These are phyloP conservation scores for Melanaphis sacchari DNA, from an alignment of 1,140 invertebrate genomes.

Conservation along the genomic window DNA sequence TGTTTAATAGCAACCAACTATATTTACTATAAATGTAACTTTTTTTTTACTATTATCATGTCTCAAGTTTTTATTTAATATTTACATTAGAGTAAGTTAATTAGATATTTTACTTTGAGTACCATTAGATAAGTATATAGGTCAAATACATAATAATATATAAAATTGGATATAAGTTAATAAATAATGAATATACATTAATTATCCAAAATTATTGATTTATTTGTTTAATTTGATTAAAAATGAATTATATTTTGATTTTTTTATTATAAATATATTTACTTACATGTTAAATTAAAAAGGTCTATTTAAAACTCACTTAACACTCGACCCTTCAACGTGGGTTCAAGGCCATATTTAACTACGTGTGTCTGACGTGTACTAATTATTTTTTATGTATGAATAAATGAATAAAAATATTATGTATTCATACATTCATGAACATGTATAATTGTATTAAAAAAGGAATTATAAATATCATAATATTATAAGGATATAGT, in stretches of 20 bases:
- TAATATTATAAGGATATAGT: not conserved
- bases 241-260: not conserved
- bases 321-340: not conserved
- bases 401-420: not conserved
- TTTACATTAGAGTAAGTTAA: not conserved
- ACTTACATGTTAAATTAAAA: not conserved
- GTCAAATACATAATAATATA: not conserved
- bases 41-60: no score
- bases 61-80: not conserved
- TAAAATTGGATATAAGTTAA: no score
- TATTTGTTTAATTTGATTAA: not conserved
- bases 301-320: not conserved
- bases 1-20: no score
- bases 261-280: no score
- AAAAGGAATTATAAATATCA: not conserved
- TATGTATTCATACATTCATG: not conserved
- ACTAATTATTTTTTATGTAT: not conserved
- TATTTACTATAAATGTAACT: no score
- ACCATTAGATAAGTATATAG: not conserved
- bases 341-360: not conserved
- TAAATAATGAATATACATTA: not conserved
- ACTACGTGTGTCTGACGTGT: not conserved
- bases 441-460: not conserved
- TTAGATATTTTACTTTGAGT: not conserved
- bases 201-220: not conserved